Percentiles rank a stretch among this genome's conserved stretches.
Conservation (phyloP, 2,113 vertebrate genomes). For the Centropristis striata region DNA sequence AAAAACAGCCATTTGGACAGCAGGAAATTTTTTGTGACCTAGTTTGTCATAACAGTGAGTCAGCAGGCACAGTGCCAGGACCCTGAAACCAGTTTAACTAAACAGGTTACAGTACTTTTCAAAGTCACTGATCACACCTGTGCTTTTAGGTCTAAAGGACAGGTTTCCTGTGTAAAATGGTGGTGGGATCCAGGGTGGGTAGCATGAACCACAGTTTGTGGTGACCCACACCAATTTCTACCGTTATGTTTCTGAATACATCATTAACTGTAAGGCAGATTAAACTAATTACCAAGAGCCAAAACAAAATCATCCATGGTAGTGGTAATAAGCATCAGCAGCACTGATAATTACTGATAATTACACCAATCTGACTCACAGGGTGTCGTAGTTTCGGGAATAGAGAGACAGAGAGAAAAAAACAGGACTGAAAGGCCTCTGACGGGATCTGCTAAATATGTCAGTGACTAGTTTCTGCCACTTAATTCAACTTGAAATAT, state of each 20-base stretch:
- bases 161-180: too few species aligned
- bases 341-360: constrained; percentile 25
- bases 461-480: neutral
- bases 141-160: neutral
- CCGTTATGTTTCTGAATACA: neutral
- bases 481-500: neutral
- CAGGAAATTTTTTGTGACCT: too few species aligned
- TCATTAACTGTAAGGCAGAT: neutral
- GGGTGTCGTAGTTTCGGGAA: neutral
- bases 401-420: neutral
- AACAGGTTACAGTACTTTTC: neutral
- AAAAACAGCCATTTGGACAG: too few species aligned
- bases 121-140: neutral
- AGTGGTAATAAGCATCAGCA: constrained; percentile 12
- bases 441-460: neutral
- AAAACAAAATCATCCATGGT: constrained; percentile 1
- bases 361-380: neutral
- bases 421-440: neutral
- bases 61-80: too few species aligned
- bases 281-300: neutral
- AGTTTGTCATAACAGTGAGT: too few species aligned
- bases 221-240: too few species aligned
- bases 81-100: too few species aligned
- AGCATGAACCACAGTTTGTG: neutral
- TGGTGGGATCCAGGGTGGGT: too few species aligned